Percentiles rank a stretch among this genome's conserved stretches.
Evolutionary conservation across 2,113 vertebrate species (phyloP).

Genomic region (Lichenostomus cassidix): DNA sequence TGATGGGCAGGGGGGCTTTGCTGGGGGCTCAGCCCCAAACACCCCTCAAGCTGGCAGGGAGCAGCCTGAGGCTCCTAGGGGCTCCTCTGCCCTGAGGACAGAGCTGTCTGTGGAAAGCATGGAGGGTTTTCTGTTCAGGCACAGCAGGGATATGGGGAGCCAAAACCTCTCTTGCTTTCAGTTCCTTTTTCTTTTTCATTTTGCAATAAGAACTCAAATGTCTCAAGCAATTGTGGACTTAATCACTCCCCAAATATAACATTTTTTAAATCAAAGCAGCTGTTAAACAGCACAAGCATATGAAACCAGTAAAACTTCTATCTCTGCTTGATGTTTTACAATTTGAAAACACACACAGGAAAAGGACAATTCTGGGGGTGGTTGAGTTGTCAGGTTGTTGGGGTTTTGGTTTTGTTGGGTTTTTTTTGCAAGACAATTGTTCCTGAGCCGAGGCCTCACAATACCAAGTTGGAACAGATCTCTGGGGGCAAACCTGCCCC

Average conservation of each 20-base stretch:
- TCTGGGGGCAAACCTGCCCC: background rate
- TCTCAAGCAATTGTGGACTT: slow-evolving; percentile 54
- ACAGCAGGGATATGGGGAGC: background rate
- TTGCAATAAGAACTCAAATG: slow-evolving; percentile 33
- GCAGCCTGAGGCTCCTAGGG: background rate
- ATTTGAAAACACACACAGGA: slow-evolving; percentile 51
- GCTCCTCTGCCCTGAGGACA: background rate
- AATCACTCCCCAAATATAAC: slow-evolving; percentile 44
- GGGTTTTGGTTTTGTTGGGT: background rate
- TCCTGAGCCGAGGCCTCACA: background rate
- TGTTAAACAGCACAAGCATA: slow-evolving; percentile 17
- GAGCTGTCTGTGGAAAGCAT: background rate
- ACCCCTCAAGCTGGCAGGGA: background rate
- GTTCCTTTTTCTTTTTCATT: slow-evolving; percentile 21
- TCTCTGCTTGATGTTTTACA: slow-evolving; percentile 50
- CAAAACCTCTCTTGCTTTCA: slow-evolving; percentile 32
- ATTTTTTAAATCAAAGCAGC: slow-evolving; percentile 57
- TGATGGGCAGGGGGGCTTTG: background rate
- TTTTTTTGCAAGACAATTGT: background rate
- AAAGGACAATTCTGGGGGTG: slow-evolving; percentile 3
- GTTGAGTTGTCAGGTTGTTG: background rate
- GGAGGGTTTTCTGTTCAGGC: background rate
- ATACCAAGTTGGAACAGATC: background rate
- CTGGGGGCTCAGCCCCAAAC: background rate
- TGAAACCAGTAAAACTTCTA: slow-evolving; percentile 55